Base-by-base conservation (phyloP, 1,140 invertebrate species). In the Heterodera carotae region DNA sequence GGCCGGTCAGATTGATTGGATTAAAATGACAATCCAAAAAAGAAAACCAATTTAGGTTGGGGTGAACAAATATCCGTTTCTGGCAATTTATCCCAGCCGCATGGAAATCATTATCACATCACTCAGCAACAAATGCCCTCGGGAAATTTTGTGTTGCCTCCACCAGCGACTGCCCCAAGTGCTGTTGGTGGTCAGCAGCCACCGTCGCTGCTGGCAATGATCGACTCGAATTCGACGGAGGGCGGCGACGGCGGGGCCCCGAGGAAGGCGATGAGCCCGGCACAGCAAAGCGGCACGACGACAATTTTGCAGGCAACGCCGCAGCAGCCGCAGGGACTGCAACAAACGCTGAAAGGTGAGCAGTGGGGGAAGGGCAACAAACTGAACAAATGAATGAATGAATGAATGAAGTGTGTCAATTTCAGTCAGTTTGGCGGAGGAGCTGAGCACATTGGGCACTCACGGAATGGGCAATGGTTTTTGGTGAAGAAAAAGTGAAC, bases 401-500 rank as follows among this genome's bases (percentile, higher is more conserved):
- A n/a, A n/a, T n/a, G n/a, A n/a, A n/a, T n/a, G n/a, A n/a, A 25
- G 1, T 62, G 18, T 25, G 60, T 8, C 7, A 6, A 31, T 15
- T 73, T 73, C 31, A 73, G 71, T 73, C 34, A 73, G 71, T 73
- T 56, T 73, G 34, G 71, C 53, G 18, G 71, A 73, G 56, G 71
- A 73, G 22, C 53, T 73, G 31, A 62, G 56, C 56, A 53, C 71
- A 7, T n/a, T 73, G 33, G 31, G 29, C 25, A 27, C 39, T 33
- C 71, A 73, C 56, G 71, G 71, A 1, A 59, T 62, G 56, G 71
- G 71, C 34, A 64, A 53, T 22, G 71, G 71, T 22, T 2, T 62
- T 31, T 73, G 71, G 71, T 73, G 34, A 73, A 34, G n/a, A 4
- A 25, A 22, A 25, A 4, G 22, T 18, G 31, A 56, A 56, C 48